Evolutionary conservation across 2,113 vertebrate genomes (phyloP), one percentile per base, ranked within the genome.

Genomic region (Opisthocomus hoazin): DNA sequence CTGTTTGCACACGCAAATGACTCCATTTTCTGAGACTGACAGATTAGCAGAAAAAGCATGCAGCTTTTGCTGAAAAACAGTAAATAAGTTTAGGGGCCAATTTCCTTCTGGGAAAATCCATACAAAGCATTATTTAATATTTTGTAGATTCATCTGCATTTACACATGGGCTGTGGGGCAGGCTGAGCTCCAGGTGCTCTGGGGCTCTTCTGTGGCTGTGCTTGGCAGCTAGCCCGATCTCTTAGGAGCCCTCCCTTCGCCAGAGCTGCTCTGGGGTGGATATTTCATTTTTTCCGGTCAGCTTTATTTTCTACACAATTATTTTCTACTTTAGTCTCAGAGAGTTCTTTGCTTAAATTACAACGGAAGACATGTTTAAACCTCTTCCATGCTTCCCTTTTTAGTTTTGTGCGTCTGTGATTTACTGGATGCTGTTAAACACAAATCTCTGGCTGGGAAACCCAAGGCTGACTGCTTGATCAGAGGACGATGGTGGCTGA

Each of bases 41-140:
- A 84, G 84, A 66, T 87, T 71, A 95, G 34, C 24, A 23, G 51
- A 36, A 73, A 75, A 91, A 82, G 27, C 6, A 2, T 32, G 43
- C 56, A 87, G 60, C 30, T 84, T 86, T 77, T 89, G 46, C 80
- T 92, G 76, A 84, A 78, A 89, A 97, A 66, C 18, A 63, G 34
- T 75, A 87, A 48, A 51, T 48, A 36, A 94, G 19, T 19, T 78
- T 76, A 56, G 34, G 19, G 53, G 23, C 26, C 64, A 36, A 13
- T 81, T 71, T 60, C 3, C 19, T n/a, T 79, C 51, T 84, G 84
- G 36, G 60, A 66, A 84, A 94, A 78, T 24, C 16, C 43, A 71
- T 10, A 34, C 34, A 84, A 64, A 82, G 6, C 9, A 27, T 78
- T 90, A 66, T 43, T 94, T 75, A 81, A 11, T 66, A 37, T 75